phyloP scores from a whole-genome alignment of 1,140 invertebrate genomes.

The Radopholus similis region DNA sequence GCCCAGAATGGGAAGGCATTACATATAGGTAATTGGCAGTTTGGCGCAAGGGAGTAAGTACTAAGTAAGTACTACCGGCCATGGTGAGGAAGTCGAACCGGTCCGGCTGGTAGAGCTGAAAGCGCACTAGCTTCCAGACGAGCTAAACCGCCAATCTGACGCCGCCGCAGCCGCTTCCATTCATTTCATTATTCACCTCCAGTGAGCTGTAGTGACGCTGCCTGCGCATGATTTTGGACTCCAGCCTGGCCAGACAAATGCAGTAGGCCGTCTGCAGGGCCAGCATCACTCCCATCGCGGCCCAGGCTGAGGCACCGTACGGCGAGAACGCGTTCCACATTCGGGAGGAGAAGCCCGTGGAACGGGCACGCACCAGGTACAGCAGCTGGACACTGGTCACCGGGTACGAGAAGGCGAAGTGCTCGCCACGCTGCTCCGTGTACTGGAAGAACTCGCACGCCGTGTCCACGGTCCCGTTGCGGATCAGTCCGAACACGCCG shows the following conservation, averaged over 20 bases:
- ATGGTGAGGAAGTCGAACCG: slow-evolving; percentile 31
- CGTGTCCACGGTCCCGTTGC: slow-evolving; percentile 33
- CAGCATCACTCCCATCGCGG: slow-evolving; percentile 26
- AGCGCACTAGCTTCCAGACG: slow-evolving; percentile 36
- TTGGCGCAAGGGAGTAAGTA: neutral
- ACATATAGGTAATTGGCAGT: neutral
- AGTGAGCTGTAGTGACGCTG: slow-evolving; percentile 4
- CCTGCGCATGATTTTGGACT: slow-evolving; percentile 16
- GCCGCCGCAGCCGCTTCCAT: neutral
- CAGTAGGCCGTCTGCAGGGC: slow-evolving; percentile 30
- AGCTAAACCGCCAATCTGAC: slow-evolving; percentile 23
- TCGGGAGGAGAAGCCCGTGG: neutral
- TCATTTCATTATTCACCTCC: slow-evolving; percentile 8
- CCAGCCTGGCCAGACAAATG: slow-evolving; percentile 26
- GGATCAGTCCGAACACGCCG: slow-evolving; percentile 30
- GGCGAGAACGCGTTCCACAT: slow-evolving; percentile 45
- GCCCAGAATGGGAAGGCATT: slow-evolving; percentile 21
- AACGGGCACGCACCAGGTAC: slow-evolving; percentile 1
- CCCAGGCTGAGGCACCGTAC: slow-evolving; percentile 34
- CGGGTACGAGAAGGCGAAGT: slow-evolving; percentile 38
- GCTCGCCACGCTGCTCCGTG: slow-evolving; percentile 22
- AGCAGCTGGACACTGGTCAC: slow-evolving; percentile 28
- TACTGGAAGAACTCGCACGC: slow-evolving; percentile 35
- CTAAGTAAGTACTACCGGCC: slow-evolving; percentile 21
- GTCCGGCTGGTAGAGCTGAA: slow-evolving; percentile 39